Evolutionary conservation across 2,113 vertebrate species (phyloP).

Genomic region (Actenoides hombroni): DNA sequence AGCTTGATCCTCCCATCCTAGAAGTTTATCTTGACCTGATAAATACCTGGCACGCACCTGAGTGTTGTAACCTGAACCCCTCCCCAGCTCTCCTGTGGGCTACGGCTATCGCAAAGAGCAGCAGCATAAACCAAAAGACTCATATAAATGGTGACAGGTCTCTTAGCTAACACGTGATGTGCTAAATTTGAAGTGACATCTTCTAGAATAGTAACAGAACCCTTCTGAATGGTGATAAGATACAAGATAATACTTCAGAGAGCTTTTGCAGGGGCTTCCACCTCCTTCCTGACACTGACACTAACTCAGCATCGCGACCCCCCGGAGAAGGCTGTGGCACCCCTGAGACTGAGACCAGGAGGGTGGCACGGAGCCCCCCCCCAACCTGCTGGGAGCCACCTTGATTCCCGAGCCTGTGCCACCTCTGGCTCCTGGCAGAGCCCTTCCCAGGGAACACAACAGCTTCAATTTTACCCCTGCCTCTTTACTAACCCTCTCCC

Average conservation of each 20-base stretch:
- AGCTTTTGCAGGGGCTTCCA: neutral
- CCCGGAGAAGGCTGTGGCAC: neutral
- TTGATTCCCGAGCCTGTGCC: accelerated
- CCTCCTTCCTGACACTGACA: neutral
- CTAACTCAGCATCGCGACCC: neutral
- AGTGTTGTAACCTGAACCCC: neutral
- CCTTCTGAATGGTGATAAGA: neutral
- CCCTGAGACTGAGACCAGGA: neutral
- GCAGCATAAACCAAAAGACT: neutral
- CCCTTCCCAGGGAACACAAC: accelerated
- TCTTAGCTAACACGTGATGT: neutral
- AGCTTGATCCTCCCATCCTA: neutral
- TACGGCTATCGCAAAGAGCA: neutral
- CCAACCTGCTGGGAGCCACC: accelerated
- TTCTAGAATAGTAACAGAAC: neutral
- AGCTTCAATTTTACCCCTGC: neutral
- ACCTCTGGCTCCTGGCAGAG: neutral
- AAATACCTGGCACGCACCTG: neutral
- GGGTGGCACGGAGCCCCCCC: neutral
- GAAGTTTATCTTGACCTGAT: neutral
- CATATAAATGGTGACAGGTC: neutral
- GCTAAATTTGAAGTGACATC: constrained; percentile 6
- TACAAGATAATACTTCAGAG: accelerated
- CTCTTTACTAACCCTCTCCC: neutral
- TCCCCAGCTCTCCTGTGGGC: neutral